Evolutionary conservation across 2,888 invertebrate genomes (phyloP).

Genomic region (Ectemnius lituratus): DNA sequence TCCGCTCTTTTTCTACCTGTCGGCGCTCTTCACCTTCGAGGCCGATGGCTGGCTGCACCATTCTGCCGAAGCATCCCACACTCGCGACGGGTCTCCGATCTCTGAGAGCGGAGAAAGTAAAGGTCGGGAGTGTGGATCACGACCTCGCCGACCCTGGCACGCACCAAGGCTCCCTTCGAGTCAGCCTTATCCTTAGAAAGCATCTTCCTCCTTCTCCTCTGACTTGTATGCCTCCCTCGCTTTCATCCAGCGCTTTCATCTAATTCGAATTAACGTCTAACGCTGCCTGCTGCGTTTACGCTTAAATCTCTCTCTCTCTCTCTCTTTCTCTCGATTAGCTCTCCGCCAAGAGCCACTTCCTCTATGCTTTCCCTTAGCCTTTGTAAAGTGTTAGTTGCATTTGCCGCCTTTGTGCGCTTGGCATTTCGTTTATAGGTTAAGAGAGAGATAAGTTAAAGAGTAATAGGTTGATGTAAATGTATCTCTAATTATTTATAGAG

Average conservation of each 20-base stretch:
- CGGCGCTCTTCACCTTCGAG: neutral
- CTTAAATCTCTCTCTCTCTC: too few relatives aligned
- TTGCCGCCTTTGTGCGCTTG: too few relatives aligned
- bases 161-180: slow-evolving; percentile 45
- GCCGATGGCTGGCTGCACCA: too few relatives aligned
- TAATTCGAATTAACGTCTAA: slow-evolving; percentile 34
- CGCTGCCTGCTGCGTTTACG: neutral
- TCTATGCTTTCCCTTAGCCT: too few relatives aligned
- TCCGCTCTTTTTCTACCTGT: slow-evolving; percentile 39
- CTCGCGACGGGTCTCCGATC: neutral
- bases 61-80: slow-evolving; percentile 21
- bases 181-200: slow-evolving; percentile 68
- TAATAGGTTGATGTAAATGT: too few relatives aligned
- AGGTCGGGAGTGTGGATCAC: slow-evolving; percentile 72
- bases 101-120: slow-evolving; percentile 64
- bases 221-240: neutral
- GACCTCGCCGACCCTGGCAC: slow-evolving; percentile 38
- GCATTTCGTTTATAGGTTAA: too few relatives aligned
- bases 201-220: slow-evolving; percentile 52
- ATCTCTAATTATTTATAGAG: too few relatives aligned
- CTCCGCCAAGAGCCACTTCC: too few relatives aligned
- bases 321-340: too few relatives aligned
- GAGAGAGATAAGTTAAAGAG: too few relatives aligned
- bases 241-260: slow-evolving; percentile 51
- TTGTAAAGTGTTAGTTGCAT: too few relatives aligned